Evolutionary conservation across 2,113 vertebrate genomes (phyloP).

Genomic region (Eclectus roratus): DNA sequence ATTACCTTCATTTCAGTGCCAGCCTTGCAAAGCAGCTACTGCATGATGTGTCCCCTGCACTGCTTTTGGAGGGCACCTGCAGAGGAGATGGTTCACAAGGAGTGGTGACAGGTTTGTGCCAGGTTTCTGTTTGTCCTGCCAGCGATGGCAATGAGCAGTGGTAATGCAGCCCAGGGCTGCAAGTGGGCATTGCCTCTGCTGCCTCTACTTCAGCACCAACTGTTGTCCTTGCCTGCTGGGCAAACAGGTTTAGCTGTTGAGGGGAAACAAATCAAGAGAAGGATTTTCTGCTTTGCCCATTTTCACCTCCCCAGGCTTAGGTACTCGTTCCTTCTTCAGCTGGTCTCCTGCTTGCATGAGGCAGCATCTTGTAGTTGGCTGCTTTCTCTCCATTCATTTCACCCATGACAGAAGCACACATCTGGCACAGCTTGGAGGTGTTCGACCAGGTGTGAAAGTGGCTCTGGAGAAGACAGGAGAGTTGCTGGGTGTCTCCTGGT

Average conservation of each 20-base stretch:
- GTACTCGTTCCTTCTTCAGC: neutral
- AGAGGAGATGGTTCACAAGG: neutral
- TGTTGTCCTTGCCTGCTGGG: neutral
- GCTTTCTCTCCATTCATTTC: neutral
- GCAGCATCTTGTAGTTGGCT: neutral
- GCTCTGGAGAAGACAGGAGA: neutral
- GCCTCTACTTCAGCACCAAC: neutral
- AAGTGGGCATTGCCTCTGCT: neutral
- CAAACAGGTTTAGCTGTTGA: neutral
- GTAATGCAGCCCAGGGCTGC: neutral
- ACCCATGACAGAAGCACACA: neutral
- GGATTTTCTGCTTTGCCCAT: neutral
- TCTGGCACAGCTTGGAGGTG: conserved; percentile 5
- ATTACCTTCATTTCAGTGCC: neutral
- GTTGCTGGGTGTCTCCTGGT: neutral
- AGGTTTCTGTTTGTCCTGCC: neutral
- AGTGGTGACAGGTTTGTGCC: neutral
- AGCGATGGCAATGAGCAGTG: neutral
- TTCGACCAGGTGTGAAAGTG: neutral
- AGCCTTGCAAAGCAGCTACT: neutral
- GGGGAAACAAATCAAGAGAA: neutral
- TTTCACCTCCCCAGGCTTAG: neutral
- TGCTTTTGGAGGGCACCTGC: neutral
- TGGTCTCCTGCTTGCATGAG: neutral
- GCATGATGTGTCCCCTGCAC: neutral